These are phyloP conservation scores for Shargacucullia verbasci DNA, from an alignment of 2,888 invertebrate species.

Conservation along the genomic window DNA sequence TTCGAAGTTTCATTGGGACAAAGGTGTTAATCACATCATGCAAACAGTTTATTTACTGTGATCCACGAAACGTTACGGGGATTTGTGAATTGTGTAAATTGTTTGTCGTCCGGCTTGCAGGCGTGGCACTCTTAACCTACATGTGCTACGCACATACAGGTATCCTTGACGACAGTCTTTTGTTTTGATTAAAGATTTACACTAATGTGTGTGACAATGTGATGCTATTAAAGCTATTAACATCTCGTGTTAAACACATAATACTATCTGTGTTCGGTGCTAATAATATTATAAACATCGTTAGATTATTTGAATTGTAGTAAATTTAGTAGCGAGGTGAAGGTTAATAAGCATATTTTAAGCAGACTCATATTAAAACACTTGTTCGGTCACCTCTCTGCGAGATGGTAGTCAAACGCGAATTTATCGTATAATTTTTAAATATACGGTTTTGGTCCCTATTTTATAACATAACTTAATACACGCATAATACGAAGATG, in stretches of 20 bases:
- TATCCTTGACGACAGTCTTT: slow-evolving; percentile 42
- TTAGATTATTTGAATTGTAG: slow-evolving; percentile 12
- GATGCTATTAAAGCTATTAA: slow-evolving; percentile 37
- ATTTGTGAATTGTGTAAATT: slow-evolving; percentile 86
- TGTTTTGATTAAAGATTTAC: slow-evolving; percentile 41
- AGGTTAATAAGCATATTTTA: not conserved
- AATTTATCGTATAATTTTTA: not conserved
- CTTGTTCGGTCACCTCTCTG: not conserved
- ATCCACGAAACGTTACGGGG: slow-evolving; percentile 82
- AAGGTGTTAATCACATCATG: slow-evolving; percentile 87
- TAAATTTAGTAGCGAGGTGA: slow-evolving; percentile 14
- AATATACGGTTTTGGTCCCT: too few relatives aligned
- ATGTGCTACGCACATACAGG: slow-evolving; percentile 44
- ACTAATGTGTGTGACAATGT: slow-evolving; percentile 32
- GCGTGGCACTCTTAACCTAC: slow-evolving; percentile 73
- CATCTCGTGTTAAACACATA: slow-evolving; percentile 24
- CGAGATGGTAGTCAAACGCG: not conserved
- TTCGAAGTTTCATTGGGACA: slow-evolving; percentile 83
- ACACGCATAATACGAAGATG: too few relatives aligned
- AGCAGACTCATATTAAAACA: slow-evolving; percentile 11
- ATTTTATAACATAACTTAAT: too few relatives aligned
- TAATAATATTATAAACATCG: slow-evolving; percentile 31
- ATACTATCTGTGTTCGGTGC: not conserved
- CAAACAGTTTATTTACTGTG: slow-evolving; percentile 86
- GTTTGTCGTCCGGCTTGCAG: slow-evolving; percentile 65